Evolutionary conservation across 2,797 vertebrate species (phyloP).

Genomic region (Sebastes nivosus): DNA sequence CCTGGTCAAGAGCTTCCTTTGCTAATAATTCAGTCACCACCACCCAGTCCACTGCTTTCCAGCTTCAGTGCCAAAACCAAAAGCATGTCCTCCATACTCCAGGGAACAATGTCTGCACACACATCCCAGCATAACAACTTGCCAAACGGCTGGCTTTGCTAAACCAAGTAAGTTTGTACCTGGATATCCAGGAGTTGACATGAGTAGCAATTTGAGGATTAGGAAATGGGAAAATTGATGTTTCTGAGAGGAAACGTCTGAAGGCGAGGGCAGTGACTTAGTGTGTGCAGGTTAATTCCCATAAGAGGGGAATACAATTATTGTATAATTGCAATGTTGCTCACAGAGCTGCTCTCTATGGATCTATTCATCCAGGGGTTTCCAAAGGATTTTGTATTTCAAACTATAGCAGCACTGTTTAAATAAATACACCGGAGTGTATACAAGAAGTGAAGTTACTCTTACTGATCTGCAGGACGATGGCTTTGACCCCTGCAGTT

Average conservation of each 20-base stretch:
- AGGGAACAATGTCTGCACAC: slow-evolving; percentile 2
- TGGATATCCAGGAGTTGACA: slow-evolving; percentile 53
- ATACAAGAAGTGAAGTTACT: neutral
- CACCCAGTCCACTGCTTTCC: neutral
- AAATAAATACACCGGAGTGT: neutral
- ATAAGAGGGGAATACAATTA: slow-evolving; percentile 46
- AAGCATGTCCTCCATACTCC: slow-evolving; percentile 7
- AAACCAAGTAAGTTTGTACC: slow-evolving; percentile 59
- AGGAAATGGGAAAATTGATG: slow-evolving; percentile 60
- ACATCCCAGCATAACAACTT: slow-evolving; percentile 15
- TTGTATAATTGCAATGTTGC: slow-evolving; percentile 43
- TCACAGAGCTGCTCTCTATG: slow-evolving; percentile 26
- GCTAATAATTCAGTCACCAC: neutral
- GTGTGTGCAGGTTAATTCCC: slow-evolving; percentile 62
- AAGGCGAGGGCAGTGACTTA: slow-evolving; percentile 49
- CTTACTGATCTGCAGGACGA: neutral
- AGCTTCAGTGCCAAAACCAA: neutral
- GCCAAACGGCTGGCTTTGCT: slow-evolving; percentile 47
- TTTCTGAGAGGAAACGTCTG: slow-evolving; percentile 58
- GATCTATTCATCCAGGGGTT: slow-evolving; percentile 25
- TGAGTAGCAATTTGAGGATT: slow-evolving; percentile 71
- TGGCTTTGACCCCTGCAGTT: neutral
- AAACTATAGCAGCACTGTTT: slow-evolving; percentile 25
- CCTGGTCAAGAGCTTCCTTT: slow-evolving; percentile 2
- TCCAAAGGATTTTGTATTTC: slow-evolving; percentile 39